Base-by-base conservation (phyloP, 2,113 vertebrate genomes). In the Corvus hawaiiensis region DNA sequence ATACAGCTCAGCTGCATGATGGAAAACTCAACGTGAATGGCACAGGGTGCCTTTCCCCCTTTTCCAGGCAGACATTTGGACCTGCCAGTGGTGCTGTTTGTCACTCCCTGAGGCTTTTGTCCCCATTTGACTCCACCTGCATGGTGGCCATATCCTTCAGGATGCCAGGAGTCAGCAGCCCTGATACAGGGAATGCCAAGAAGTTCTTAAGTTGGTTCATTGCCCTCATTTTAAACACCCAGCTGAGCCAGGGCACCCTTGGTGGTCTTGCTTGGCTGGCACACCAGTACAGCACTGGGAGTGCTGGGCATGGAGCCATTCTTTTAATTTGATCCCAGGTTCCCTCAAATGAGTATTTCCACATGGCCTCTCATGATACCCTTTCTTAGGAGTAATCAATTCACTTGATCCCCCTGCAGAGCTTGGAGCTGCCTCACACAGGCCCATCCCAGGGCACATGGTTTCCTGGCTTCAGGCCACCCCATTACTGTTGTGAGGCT, bases 401-500 rank as follows among this genome's bases (percentile, higher is more conserved):
- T 82, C 51, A 3, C 48, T 35, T 48, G 43, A 28, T 84, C 2
- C 30, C 32, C 24, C n/a, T 4, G 3, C 8, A 26, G 61, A 64
- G 56, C 44, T 19, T 58, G 32, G 75, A 92, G 77, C 32, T 4
- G 6, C 51, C 48, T 93, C 20, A 1, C 24, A 13, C 48, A 51
- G 21, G 30, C 35, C 64, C 51, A 16, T 79, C 41, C 72, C 14
- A 27, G 64, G 73, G 41, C 35, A 55, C 12, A 3, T 3, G 13
- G 33, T 28, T 69, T 71, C 56, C 75, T 44, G 77, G 48, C 35
- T 79, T 61, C 17, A 20, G 58, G 89, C 26, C 32, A 14, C 59
- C 6, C 32, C 19, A 0, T 22, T 55, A 32, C 11, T 1, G 0
- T 18, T 30, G 8, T 0, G 11, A 72, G 58, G 33, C 39, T 56